Percentiles rank a stretch among this genome's conserved stretches.
Conservation (phyloP, 2,888 invertebrate species). For the Hydrotaea cyrtoneurina region DNA sequence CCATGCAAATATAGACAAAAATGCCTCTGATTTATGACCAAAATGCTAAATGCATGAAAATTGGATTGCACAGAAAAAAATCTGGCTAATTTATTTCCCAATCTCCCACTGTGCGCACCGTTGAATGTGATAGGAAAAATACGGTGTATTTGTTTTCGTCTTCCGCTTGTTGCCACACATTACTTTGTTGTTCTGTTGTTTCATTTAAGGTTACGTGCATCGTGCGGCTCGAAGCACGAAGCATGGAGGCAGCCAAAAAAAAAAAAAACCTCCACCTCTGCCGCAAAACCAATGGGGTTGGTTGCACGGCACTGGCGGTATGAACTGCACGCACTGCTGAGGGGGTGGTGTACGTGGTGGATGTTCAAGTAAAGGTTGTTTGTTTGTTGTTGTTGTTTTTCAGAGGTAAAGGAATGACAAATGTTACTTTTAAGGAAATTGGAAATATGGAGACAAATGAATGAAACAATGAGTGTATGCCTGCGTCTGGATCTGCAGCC, state of each 20-base stretch:
- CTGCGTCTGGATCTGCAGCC: background rate
- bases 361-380: constrained; percentile 17
- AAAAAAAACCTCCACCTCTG: background rate
- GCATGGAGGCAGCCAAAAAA: background rate
- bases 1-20: too few species aligned
- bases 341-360: background rate
- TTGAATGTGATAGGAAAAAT: constrained; percentile 26
- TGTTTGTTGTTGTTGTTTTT: too few species aligned
- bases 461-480: constrained; percentile 6
- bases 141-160: constrained; percentile 14
- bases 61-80: too few species aligned
- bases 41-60: too few species aligned
- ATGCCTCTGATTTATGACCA: too few species aligned
- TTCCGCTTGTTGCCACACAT: background rate
- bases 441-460: constrained; percentile 48
- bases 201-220: constrained; percentile 14
- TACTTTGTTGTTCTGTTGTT: constrained; percentile 11
- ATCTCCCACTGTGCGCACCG: background rate
- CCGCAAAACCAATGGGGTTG: constrained; percentile 23
- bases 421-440: constrained; percentile 66
- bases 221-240: background rate
- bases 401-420: constrained; percentile 53
- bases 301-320: background rate
- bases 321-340: background rate
- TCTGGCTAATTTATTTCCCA: too few species aligned